Percentiles rank a stretch among this genome's conserved stretches.
Conservation (phyloP, 2,113 vertebrate species). For the Varanus komodoensis region DNA sequence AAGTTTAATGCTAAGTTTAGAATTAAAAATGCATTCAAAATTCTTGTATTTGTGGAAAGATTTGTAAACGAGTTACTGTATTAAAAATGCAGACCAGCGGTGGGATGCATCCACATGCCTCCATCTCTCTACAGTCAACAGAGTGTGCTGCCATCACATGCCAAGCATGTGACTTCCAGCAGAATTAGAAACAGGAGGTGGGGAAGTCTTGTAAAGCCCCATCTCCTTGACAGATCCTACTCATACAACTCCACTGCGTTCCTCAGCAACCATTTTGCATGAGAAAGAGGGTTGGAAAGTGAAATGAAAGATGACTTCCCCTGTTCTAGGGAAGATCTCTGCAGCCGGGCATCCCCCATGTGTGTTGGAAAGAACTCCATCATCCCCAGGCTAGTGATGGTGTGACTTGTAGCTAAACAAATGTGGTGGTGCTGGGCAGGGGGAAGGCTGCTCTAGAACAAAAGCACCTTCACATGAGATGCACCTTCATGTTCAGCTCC, state of each 20-base stretch:
- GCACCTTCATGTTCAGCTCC: too few relatives aligned
- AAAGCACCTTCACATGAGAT: not conserved
- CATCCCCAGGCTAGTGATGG: too few relatives aligned
- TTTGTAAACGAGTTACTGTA: constrained; percentile 75
- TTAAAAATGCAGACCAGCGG: constrained; percentile 67
- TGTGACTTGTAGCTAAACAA: too few relatives aligned
- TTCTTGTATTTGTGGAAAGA: constrained; percentile 71
- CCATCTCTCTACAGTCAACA: constrained; percentile 28
- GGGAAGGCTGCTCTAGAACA: not conserved
- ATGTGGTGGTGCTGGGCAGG: too few relatives aligned
- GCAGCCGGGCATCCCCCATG: too few relatives aligned
- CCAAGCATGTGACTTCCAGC: constrained; percentile 43
- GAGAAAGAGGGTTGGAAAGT: not conserved
- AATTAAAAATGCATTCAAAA: constrained; percentile 78
- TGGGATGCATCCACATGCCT: constrained; percentile 58
- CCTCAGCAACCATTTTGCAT: not conserved
- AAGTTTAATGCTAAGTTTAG: constrained; percentile 76
- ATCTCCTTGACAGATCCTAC: not conserved
- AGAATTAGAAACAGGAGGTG: constrained; percentile 39
- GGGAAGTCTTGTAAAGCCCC: not conserved
- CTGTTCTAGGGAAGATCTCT: too few relatives aligned
- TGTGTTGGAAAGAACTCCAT: too few relatives aligned
- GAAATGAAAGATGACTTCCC: not conserved
- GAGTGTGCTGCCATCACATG: not conserved
- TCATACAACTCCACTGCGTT: not conserved